A percentile compares a stretch with the other conserved stretches of the same genome.
phyloP scores from a whole-genome alignment of 2,797 vertebrate genomes.

The Poecile montanus region DNA sequence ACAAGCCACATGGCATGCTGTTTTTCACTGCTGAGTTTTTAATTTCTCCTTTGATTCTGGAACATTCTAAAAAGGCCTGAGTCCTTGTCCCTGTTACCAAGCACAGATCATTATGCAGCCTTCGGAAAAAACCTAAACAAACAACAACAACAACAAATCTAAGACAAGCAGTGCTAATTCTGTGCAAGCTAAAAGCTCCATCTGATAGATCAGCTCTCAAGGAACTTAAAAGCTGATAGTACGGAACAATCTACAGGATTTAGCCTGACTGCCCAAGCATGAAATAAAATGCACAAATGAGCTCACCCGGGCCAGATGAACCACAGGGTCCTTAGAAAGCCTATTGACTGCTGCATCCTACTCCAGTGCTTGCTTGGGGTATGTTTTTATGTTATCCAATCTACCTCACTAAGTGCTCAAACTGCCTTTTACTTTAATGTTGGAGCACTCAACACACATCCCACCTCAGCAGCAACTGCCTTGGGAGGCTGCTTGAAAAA shows the following conservation, averaged over 20 bases:
- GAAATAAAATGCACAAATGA: background rate
- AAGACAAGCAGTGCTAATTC: background rate
- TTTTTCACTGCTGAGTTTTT: background rate
- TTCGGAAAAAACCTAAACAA: background rate
- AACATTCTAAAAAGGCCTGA: background rate
- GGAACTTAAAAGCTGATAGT: background rate
- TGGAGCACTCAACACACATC: background rate
- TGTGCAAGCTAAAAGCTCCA: background rate
- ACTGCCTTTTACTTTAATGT: background rate
- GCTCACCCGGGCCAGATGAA: background rate
- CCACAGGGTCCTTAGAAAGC: background rate
- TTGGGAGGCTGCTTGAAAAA: background rate
- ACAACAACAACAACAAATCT: background rate
- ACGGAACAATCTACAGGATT: background rate
- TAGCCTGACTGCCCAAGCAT: background rate
- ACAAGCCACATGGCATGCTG: background rate
- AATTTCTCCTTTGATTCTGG: background rate
- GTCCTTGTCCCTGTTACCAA: background rate
- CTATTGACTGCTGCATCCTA: background rate
- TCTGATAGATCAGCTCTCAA: background rate
- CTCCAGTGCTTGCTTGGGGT: background rate
- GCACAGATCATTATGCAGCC: background rate
- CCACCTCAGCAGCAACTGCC: fast-evolving
- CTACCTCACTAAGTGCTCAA: background rate
- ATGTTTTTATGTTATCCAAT: background rate